phyloP scores from a whole-genome alignment of 92 coral and sea anemone genomes.

The Diadumene lineata region DNA sequence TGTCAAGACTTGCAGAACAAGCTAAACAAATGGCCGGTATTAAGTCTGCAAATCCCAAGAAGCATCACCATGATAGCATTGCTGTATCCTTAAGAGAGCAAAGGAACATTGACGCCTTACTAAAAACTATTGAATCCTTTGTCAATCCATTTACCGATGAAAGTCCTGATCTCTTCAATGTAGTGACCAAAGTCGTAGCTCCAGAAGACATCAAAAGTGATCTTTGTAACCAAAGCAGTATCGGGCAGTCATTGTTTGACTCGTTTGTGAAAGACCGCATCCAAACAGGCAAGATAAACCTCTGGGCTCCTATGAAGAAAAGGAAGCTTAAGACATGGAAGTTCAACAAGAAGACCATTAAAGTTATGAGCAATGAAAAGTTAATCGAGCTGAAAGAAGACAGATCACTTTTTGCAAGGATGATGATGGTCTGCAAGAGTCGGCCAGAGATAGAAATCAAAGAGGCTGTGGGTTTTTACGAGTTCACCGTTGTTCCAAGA shows the following conservation, averaged over 20 bases:
- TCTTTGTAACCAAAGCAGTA: constrained; percentile 26
- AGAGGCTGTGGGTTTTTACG: constrained; percentile 48
- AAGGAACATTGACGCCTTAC: constrained; percentile 16
- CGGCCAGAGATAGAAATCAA: constrained; percentile 53
- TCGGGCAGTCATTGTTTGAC: constrained; percentile 27
- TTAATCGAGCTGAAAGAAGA: constrained; percentile 56
- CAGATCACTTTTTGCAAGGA: constrained; percentile 45
- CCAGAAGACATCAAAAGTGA: constrained; percentile 47
- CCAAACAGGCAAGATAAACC: constrained; percentile 31
- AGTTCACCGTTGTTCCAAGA: constrained; percentile 49
- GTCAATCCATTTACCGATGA: constrained; percentile 43
- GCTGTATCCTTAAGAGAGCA: constrained; percentile 22
- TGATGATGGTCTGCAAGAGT: constrained; percentile 40
- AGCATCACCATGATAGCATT: not conserved
- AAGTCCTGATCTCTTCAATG: constrained; percentile 42
- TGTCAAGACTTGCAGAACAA: constrained; percentile 47
- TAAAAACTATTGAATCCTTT: constrained; percentile 9
- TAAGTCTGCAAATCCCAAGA: not conserved
- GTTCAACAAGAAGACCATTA: constrained; percentile 23
- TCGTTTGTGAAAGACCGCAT: constrained; percentile 38
- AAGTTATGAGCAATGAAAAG: constrained; percentile 24
- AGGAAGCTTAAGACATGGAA: constrained; percentile 50
- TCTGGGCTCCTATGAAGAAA: constrained; percentile 48
- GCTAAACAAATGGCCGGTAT: constrained; percentile 18
- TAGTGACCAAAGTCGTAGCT: constrained; percentile 44